Conservation (phyloP, 1,140 invertebrate species). For the Drosophila nasuta region DNA sequence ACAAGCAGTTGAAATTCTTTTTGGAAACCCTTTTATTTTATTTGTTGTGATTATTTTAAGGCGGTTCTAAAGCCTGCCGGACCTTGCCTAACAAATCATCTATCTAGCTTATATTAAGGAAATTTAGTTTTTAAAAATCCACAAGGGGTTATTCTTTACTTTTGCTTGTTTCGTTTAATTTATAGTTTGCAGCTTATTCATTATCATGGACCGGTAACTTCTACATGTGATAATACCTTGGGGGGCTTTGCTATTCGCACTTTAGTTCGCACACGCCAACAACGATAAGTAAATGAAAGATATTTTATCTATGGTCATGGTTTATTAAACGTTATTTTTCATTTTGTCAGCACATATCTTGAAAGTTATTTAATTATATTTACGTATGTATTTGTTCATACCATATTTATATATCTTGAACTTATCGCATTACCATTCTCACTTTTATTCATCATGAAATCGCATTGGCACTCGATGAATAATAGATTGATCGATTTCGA, state of each 20-base stretch:
- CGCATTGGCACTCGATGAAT: slow-evolving; percentile 5
- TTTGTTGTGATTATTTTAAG: no score
- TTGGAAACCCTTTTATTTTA: neutral
- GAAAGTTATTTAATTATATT: slow-evolving; percentile 22
- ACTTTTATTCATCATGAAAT: slow-evolving; percentile 20
- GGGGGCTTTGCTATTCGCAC: slow-evolving; percentile 13
- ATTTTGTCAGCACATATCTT: slow-evolving; percentile 12
- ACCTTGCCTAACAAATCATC: neutral
- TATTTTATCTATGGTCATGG: slow-evolving; percentile 38
- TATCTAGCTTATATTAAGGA: neutral
- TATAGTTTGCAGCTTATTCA: neutral
- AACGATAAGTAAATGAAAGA: slow-evolving; percentile 16
- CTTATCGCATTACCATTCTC: slow-evolving; percentile 3
- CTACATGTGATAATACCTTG: slow-evolving; percentile 25
- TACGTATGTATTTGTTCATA: neutral
- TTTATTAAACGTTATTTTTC: slow-evolving; percentile 34
- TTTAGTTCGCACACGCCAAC: slow-evolving; percentile 19
- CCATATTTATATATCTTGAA: slow-evolving; percentile 3
- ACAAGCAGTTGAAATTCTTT: neutral
- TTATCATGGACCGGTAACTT: slow-evolving; percentile 14
- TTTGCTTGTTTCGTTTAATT: neutral
- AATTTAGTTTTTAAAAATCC: slow-evolving; percentile 1
- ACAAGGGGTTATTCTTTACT: neutral
- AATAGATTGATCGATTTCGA: slow-evolving; percentile 8
- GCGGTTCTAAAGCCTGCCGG: neutral